Percentiles rank a stretch among this genome's conserved stretches.
phyloP scores from a whole-genome alignment of 2,888 invertebrate genomes.

The Thysanoteuthis rhombus region DNA sequence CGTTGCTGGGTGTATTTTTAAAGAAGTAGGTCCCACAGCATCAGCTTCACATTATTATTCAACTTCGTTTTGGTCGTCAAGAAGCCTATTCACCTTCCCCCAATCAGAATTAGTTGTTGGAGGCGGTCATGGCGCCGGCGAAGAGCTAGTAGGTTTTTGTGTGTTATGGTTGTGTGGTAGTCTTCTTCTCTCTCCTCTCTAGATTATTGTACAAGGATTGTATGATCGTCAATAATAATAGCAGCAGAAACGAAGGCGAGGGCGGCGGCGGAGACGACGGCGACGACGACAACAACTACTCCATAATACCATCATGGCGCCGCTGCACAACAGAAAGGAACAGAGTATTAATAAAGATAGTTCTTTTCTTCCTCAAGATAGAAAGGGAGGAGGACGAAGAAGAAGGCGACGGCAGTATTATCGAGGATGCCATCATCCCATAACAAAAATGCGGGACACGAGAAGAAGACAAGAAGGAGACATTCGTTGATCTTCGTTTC shows the following conservation, averaged over 20 bases:
- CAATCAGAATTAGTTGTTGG: constrained; percentile 14
- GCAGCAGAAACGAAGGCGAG: neutral
- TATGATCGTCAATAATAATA: constrained; percentile 20
- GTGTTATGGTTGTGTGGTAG: no score
- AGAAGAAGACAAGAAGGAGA: neutral
- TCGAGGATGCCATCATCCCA: constrained; percentile 27
- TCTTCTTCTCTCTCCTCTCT: no score
- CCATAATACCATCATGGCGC: constrained; percentile 31
- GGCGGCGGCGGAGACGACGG: neutral
- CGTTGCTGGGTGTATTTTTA: constrained; percentile 12
- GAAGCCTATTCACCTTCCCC: constrained; percentile 17
- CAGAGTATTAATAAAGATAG: neutral
- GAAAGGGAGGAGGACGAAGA: neutral
- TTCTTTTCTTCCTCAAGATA: neutral
- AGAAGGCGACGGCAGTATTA: constrained; percentile 1
- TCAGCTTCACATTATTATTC: neutral
- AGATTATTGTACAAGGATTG: neutral
- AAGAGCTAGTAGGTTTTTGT: constrained; percentile 24
- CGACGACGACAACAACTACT: constrained; percentile 1
- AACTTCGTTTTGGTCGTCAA: constrained; percentile 13
- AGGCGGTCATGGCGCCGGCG: constrained; percentile 29
- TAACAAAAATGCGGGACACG: constrained; percentile 21
- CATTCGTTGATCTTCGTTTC: neutral
- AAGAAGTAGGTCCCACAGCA: constrained; percentile 12
- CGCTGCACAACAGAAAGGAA: neutral